A percentile compares a stretch with the other conserved stretches of the same genome.
These are phyloP conservation scores for Dolichomitus sp. DNA, from an alignment of 2,888 invertebrate genomes.

Conservation along the genomic window DNA sequence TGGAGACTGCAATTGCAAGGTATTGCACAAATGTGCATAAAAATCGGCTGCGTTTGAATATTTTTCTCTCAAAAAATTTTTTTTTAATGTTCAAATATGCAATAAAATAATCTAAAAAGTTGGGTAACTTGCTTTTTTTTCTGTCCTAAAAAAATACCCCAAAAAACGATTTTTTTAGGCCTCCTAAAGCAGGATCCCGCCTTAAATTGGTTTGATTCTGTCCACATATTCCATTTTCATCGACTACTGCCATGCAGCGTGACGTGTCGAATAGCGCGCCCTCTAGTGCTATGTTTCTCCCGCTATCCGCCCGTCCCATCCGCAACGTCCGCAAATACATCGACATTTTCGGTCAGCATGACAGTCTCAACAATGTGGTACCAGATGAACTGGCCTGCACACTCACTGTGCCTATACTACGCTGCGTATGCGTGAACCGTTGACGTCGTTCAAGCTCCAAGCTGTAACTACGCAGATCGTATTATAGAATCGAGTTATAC, in stretches of 20 bases:
- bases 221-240: not conserved
- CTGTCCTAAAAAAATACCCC: no score
- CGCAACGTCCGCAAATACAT: conserved; percentile 22
- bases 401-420: not conserved
- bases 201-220: not conserved
- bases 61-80: no score
- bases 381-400: not conserved
- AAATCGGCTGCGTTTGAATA: no score
- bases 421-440: conserved; percentile 35
- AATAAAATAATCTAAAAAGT: no score
- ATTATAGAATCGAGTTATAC: conserved; percentile 64
- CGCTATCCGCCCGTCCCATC: not conserved
- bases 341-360: conserved; percentile 14
- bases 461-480: conserved; percentile 54
- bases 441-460: conserved; percentile 30
- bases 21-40: no score
- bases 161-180: no score
- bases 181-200: no score
- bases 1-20: no score
- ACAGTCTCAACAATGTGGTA: not conserved
- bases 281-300: not conserved
- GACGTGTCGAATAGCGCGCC: not conserved
- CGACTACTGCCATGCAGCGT: not conserved
- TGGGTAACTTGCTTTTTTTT: no score
- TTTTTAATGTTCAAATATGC: no score